Evolutionary conservation across 2,888 invertebrate species (phyloP), one percentile per base, ranked within the genome.

Genomic region (Pterobdella sp.): DNA sequence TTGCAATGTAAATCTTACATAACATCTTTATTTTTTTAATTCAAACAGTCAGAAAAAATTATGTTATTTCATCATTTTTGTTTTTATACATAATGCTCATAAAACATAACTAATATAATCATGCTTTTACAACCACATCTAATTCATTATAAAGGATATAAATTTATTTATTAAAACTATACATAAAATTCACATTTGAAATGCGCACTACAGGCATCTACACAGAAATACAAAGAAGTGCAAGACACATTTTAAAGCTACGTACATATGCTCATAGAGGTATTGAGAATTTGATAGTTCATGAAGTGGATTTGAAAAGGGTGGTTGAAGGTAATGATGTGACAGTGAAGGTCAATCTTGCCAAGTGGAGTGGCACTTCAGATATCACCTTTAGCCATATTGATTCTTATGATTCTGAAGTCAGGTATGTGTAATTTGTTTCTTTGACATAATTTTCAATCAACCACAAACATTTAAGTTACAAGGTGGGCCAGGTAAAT

Each of bases 191-290:
- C 14, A 10, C 64, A 26, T 64, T 64, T 64, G 14, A 26, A 26
- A 26, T 64, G 10, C 64, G 10, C 10, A 26, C 66, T 49, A 4
- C 32, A 77, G 78, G 78, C 60, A 73, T 77, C 26, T 78, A 77
- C 73, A 74, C 67, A 29, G 77, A 78, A 70, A 49, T 56, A 22
- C 36, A 35, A 4, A 36, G n/a, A 3, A 67, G 72, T 34, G 56
- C 72, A 29, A n/a, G 14, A 1, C 79, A 80, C 73, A 76, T 31
- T 0, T 72, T 83, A 0, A 78, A 78, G 26, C 76, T 81, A 68
- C 76, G 78, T 52, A 77, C 80, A 36, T 83, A 81, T 69, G 83
- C 82, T 32, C 83, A 83, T 75, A 79, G 82, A 4, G 75, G 73
- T 0, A 65, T 80, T 31, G 77, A 77, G 0, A 73, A 78, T 26